These are phyloP conservation scores for Myrmecobius fasciatus DNA, from an alignment of 2,113 vertebrate species.

Conservation along the genomic window DNA sequence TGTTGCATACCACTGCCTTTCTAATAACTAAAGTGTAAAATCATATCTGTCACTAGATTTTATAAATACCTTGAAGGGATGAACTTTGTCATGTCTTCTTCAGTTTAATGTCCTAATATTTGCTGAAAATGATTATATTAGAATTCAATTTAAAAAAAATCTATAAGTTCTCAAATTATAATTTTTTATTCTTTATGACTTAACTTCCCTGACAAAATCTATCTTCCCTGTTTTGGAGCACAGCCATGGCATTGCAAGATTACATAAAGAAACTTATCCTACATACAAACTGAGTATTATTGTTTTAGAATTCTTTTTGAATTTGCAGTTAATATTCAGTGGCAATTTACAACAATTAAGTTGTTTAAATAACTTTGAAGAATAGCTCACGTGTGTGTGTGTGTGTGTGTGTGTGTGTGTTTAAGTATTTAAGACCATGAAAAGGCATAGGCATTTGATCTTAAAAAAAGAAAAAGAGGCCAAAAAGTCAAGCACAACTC, in stretches of 20 bases:
- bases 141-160: not conserved
- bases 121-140: not conserved
- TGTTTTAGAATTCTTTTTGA: slow-evolving; percentile 62
- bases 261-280: not conserved
- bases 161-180: not conserved
- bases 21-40: not conserved
- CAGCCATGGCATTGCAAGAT: not conserved
- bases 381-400: not conserved
- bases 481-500: not conserved
- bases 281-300: not conserved
- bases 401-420: not conserved
- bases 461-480: not conserved
- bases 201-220: not conserved
- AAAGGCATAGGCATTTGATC: not conserved
- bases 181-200: not conserved
- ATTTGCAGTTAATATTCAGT: slow-evolving; percentile 69
- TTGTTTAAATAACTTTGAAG: slow-evolving; percentile 67
- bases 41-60: not conserved
- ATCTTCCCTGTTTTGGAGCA: not conserved
- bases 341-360: slow-evolving; percentile 58
- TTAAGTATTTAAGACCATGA: not conserved
- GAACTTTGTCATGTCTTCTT: not conserved
- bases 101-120: not conserved
- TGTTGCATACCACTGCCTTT: not conserved
- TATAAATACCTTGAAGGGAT: not conserved